phyloP scores from a whole-genome alignment of 1,140 invertebrate species.

The Psix sp. region DNA sequence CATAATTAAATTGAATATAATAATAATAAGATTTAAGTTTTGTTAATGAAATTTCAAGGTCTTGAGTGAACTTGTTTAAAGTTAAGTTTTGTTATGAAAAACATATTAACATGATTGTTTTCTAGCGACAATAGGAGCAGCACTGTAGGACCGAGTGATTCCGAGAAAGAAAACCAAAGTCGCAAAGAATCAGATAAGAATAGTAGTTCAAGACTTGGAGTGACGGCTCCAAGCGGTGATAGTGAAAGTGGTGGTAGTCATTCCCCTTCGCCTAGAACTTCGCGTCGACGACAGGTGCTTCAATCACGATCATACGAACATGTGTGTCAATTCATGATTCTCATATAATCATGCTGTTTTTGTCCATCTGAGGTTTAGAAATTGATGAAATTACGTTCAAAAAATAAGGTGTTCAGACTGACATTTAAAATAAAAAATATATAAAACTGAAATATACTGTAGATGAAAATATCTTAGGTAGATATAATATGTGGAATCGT shows the following conservation, averaged over 20 bases:
- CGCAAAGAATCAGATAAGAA: slow-evolving; percentile 82
- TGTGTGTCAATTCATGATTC: slow-evolving; percentile 33
- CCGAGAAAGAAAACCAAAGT: slow-evolving; percentile 87
- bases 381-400: too few species aligned
- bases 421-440: too few species aligned
- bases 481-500: too few species aligned
- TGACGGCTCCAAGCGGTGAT: slow-evolving; percentile 84
- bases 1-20: too few species aligned
- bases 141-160: slow-evolving; percentile 91
- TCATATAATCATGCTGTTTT: slow-evolving; percentile 1
- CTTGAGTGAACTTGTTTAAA: background rate
- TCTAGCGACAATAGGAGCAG: slow-evolving; percentile 94
- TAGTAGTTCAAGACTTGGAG: slow-evolving; percentile 79
- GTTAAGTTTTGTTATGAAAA: slow-evolving; percentile 5
- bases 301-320: slow-evolving; percentile 30
- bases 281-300: slow-evolving; percentile 85
- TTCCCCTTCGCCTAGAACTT: slow-evolving; percentile 89
- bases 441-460: too few species aligned
- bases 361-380: background rate
- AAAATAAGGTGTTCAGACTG: too few species aligned
- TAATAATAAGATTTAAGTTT: too few species aligned
- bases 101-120: slow-evolving; percentile 65
- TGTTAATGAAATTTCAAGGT: background rate
- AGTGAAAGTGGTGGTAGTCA: slow-evolving; percentile 92
- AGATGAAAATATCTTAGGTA: too few species aligned